Evolutionary conservation across 2,797 vertebrate genomes (phyloP).

Genomic region (Onychomys leucogaster): DNA sequence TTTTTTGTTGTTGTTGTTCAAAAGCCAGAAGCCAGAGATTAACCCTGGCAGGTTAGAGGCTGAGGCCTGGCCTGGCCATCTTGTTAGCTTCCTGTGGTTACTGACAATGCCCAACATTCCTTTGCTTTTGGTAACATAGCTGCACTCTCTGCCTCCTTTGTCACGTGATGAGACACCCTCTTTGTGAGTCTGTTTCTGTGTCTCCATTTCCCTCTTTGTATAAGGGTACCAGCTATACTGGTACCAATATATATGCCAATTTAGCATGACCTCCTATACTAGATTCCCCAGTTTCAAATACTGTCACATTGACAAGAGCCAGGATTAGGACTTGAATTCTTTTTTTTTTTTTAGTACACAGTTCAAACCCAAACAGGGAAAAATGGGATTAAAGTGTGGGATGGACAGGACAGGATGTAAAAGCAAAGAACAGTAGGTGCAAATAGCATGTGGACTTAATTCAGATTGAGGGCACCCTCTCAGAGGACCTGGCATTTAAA

Average conservation of each 20-base stretch:
- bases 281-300: not conserved
- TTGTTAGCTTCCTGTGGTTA: not conserved
- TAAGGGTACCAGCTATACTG: not conserved
- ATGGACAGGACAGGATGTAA: not conserved
- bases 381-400: not conserved
- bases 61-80: not conserved
- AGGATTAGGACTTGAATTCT: not conserved
- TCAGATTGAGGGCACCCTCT: not conserved
- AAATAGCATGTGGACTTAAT: not conserved
- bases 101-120: not conserved
- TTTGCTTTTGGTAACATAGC: not conserved
- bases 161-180: not conserved
- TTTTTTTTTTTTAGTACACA: not conserved
- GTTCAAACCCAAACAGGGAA: not conserved
- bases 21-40: not conserved
- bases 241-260: no score
- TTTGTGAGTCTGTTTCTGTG: not conserved
- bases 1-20: not conserved
- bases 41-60: not conserved
- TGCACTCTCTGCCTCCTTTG: not conserved
- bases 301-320: not conserved
- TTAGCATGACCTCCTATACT: not conserved
- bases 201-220: not conserved
- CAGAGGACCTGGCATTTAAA: not conserved
- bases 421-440: not conserved